Percentiles rank a stretch among this genome's conserved stretches.
Conservation (phyloP, 2,113 vertebrate species). For the Alces alces region DNA sequence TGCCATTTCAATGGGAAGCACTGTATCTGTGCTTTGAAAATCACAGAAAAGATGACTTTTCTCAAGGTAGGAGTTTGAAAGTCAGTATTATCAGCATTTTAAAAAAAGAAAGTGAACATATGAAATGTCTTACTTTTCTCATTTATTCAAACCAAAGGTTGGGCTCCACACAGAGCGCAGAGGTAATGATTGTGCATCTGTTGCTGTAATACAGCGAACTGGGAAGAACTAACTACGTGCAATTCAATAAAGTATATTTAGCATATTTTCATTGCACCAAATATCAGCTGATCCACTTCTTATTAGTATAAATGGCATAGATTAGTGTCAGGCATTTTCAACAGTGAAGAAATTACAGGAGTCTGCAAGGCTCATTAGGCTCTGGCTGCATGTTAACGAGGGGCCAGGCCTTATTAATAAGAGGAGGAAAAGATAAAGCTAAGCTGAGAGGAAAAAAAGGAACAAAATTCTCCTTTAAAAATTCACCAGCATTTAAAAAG, state of each 20-base stretch:
- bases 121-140: background rate
- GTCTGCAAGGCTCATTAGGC: conserved; percentile 84
- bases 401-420: conserved; percentile 83
- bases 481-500: conserved; percentile 31
- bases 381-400: conserved; percentile 82
- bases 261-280: conserved; percentile 80
- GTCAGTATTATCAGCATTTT: conserved; percentile 21
- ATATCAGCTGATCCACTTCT: conserved; percentile 82
- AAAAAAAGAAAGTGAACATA: conserved; percentile 32
- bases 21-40: background rate
- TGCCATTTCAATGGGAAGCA: conserved; percentile 31
- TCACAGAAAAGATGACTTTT: background rate
- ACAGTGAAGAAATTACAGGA: conserved; percentile 86
- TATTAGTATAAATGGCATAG: conserved; percentile 87
- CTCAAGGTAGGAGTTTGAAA: conserved; percentile 44
- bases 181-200: conserved; percentile 40
- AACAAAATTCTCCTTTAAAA: conserved; percentile 35
- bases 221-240: conserved; percentile 67
- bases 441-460: conserved; percentile 29
- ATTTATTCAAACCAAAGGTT: conserved; percentile 37
- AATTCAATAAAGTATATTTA: conserved; percentile 77
- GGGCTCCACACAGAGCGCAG: background rate
- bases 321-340: conserved; percentile 86
- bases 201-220: conserved; percentile 54
- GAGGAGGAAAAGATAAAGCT: conserved; percentile 68